Conservation (phyloP, 2,888 invertebrate genomes). For the Caenorhabditis auriculariae region DNA sequence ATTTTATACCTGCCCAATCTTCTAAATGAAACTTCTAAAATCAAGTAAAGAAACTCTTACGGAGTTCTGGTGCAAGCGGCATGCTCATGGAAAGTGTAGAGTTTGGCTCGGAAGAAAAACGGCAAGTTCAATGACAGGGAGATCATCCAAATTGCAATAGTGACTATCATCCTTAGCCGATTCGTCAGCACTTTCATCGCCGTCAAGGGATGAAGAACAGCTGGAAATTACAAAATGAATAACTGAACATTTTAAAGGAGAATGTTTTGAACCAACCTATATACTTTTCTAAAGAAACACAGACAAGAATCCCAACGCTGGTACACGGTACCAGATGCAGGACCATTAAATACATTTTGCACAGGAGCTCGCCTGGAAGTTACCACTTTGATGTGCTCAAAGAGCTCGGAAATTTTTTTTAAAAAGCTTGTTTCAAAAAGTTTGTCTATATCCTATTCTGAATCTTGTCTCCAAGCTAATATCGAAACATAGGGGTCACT, state of each 20-base stretch:
- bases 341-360: slow-evolving; percentile 87
- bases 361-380: slow-evolving; percentile 81
- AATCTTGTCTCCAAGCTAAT: too few relatives aligned
- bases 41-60: too few relatives aligned
- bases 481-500: too few relatives aligned
- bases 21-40: too few relatives aligned
- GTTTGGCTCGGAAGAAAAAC: slow-evolving; percentile 41
- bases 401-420: not conserved
- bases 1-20: too few relatives aligned
- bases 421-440: too few relatives aligned
- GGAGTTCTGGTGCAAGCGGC: slow-evolving; percentile 24
- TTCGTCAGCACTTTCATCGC: slow-evolving; percentile 49
- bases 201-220: slow-evolving; percentile 41
- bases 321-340: slow-evolving; percentile 81
- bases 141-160: slow-evolving; percentile 44
- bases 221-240: slow-evolving; percentile 9
- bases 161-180: slow-evolving; percentile 40
- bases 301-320: slow-evolving; percentile 84
- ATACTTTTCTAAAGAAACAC: slow-evolving; percentile 81
- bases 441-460: too few relatives aligned
- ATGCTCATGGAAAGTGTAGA: slow-evolving; percentile 15
- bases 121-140: slow-evolving; percentile 36
- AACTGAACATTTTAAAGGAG: not conserved
- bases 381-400: too few relatives aligned
- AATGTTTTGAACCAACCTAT: slow-evolving; percentile 68